These are phyloP conservation scores for Belonocnema kinseyi DNA, from an alignment of 1,140 invertebrate genomes.

Conservation along the genomic window DNA sequence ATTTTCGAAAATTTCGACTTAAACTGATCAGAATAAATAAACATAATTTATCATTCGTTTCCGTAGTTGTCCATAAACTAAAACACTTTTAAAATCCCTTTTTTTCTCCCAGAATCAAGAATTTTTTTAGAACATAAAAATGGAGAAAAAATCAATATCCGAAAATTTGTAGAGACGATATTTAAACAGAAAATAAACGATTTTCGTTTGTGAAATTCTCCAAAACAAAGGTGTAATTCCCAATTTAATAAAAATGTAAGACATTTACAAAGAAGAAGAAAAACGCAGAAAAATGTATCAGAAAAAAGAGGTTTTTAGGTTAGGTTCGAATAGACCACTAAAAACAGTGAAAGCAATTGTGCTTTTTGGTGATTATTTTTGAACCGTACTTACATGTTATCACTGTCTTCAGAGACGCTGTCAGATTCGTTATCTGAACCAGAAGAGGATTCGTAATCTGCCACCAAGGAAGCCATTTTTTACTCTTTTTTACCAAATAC, in stretches of 20 bases:
- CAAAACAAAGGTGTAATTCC: too few relatives aligned
- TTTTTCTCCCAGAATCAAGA: too few relatives aligned
- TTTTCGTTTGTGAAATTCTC: too few relatives aligned
- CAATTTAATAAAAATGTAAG: neutral
- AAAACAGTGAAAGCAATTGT: neutral
- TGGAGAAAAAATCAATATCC: too few relatives aligned
- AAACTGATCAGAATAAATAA: too few relatives aligned
- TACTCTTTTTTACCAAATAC: constrained; percentile 57
- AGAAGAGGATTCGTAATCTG: constrained; percentile 78
- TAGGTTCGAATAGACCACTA: neutral
- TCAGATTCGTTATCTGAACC: constrained; percentile 68
- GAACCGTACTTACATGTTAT: constrained; percentile 61
- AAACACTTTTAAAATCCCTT: too few relatives aligned
- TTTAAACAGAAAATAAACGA: too few relatives aligned
- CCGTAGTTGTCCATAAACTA: too few relatives aligned
- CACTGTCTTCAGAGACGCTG: constrained; percentile 60
- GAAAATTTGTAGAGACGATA: too few relatives aligned
- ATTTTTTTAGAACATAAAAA: too few relatives aligned
- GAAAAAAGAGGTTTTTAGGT: constrained; percentile 32
- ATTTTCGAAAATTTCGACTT: too few relatives aligned
- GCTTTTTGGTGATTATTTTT: constrained; percentile 29
- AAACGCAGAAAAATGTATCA: neutral
- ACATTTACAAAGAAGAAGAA: neutral
- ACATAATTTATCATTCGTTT: too few relatives aligned
- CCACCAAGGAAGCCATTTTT: constrained; percentile 79